Conservation (phyloP, 1,140 invertebrate species). For the Brachionus rubens region DNA sequence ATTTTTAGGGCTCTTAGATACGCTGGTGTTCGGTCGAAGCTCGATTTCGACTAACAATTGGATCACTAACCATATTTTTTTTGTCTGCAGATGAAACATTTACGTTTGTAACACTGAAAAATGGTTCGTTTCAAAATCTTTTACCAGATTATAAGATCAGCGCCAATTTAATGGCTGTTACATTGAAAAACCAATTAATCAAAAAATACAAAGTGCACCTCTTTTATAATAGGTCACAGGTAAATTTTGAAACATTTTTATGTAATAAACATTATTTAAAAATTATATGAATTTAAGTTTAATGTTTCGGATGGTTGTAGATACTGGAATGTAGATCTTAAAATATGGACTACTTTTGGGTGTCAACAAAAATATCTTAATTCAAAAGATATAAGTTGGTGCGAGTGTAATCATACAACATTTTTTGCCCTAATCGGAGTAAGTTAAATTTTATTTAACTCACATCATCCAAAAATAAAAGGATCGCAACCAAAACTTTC, state of each 20-base stretch:
- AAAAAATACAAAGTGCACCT: background rate
- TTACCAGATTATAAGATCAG: background rate
- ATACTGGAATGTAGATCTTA: background rate
- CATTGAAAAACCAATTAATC: background rate
- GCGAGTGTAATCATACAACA: conserved; percentile 13
- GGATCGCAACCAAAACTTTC: too few relatives aligned
- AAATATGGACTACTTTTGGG: background rate
- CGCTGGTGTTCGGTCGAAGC: too few relatives aligned
- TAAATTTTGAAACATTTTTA: background rate
- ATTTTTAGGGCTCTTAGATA: too few relatives aligned
- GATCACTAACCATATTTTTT: too few relatives aligned
- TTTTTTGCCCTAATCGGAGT: conserved; percentile 18
- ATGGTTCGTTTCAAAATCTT: conserved; percentile 16
- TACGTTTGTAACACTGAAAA: conserved; percentile 5
- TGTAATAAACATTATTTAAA: background rate
- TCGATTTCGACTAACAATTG: too few relatives aligned
- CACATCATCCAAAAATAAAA: too few relatives aligned
- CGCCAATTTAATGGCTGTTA: background rate
- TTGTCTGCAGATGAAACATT: background rate
- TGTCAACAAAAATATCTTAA: background rate
- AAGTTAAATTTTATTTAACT: background rate
- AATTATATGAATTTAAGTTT: background rate
- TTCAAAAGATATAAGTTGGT: conserved; percentile 4
- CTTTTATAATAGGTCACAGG: background rate
- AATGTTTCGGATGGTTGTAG: background rate